Percentiles rank a stretch among this genome's conserved stretches.
Conservation (phyloP, 2,113 vertebrate species). For the Seriola quinqueradiata region DNA sequence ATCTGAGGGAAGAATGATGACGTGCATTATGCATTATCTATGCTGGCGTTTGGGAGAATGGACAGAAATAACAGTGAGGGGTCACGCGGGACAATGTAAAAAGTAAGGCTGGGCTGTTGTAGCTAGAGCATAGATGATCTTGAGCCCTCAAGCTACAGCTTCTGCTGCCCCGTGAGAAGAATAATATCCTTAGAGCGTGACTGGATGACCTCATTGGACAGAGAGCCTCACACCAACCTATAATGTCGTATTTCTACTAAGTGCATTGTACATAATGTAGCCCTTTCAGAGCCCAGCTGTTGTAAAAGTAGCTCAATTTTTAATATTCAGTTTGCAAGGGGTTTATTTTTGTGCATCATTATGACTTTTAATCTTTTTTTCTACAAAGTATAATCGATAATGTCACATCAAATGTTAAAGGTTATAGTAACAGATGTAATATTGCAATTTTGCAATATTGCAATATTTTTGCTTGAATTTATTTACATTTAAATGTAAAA, state of each 20-base stretch:
- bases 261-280: not conserved
- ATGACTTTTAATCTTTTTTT: not conserved
- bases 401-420: too few species aligned
- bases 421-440: too few species aligned
- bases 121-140: conserved; percentile 51
- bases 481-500: not conserved
- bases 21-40: conserved; percentile 59
- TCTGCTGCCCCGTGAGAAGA: conserved; percentile 31
- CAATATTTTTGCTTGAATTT: too few species aligned
- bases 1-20: conserved; percentile 69
- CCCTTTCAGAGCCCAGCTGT: too few species aligned
- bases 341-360: not conserved
- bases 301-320: not conserved
- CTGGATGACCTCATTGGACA: conserved; percentile 53
- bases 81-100: conserved; percentile 59
- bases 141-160: conserved; percentile 37
- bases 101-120: conserved; percentile 53
- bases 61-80: conserved; percentile 66
- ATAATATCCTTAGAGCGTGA: conserved; percentile 38
- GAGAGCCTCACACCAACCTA: conserved; percentile 29
- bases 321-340: not conserved
- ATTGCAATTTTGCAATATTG: too few species aligned
- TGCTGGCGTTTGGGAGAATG: conserved; percentile 58
- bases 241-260: conserved; percentile 30
- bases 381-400: too few species aligned